Base-by-base conservation (phyloP, 2,888 invertebrate species). In the Eledone cirrhosa region DNA sequence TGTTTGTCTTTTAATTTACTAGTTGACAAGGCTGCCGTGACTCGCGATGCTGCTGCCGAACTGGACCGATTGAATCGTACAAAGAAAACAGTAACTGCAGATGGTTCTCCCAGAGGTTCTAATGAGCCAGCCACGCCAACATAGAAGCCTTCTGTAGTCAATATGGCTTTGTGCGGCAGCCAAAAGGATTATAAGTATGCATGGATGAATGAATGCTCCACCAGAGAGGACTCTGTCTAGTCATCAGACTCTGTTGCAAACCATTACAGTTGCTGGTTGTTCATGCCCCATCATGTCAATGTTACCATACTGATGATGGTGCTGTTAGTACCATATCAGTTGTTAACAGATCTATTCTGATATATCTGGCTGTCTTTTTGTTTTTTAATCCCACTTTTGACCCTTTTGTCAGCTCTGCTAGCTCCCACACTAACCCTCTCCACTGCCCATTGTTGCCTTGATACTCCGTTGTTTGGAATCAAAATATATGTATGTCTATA, bases 31-130 rank as follows among this genome's bases (percentile, higher is more conserved):
- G 93, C 94, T 79, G 93, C 94, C 31, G 94, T 95, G 92, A 93
- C 96, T 82, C 95, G 95, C 27, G 97, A 97, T 91, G 97, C 97
- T 53, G 96, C 96, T 41, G 97, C 97, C 16, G 97, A 97, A 92
- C 92, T 97, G 65, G 97, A 97, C 92, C 94, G 97, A 84, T 93
- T 97, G 89, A 94, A 96, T 83, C 93, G 95, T 86, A 94, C 93
- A 85, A 94, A 94, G 82, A 85, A 85, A 78, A 65, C 82, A 19
- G 77, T 69, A 41, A 69, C 31, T 69, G 69, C 69, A 22, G 69
- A 69, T 22, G 69, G 69, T 69, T 69, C 69, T n/a, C 31, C 69
- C 31, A 41, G 69, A 69, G 69, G 69, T 31, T 69, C 69, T n/a
- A 69, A 69, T 69, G 69, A 69, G 69, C 69, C 69, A 31, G 41